phyloP scores from a whole-genome alignment of 2,888 invertebrate species.

The Spicauda simplicius region DNA sequence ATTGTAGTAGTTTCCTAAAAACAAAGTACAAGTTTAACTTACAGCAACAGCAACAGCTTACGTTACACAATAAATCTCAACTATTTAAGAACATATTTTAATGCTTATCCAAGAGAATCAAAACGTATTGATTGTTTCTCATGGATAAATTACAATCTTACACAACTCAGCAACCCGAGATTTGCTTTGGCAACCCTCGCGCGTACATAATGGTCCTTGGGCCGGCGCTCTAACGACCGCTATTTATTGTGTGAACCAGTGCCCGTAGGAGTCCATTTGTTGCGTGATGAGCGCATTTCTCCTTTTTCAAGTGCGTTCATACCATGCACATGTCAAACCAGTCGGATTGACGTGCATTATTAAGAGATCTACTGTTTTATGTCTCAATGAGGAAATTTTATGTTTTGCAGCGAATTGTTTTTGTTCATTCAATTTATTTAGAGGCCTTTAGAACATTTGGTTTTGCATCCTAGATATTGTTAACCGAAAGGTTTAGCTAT shows the following conservation, averaged over 20 bases:
- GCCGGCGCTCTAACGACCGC: constrained; percentile 59
- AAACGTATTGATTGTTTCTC: neutral
- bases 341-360: constrained; percentile 1
- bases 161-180: neutral
- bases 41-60: no score
- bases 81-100: no score
- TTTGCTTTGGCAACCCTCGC: constrained; percentile 18
- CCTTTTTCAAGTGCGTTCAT: constrained; percentile 15
- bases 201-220: constrained; percentile 44
- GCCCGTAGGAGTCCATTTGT: constrained; percentile 29
- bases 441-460: no score
- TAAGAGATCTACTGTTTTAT: neutral
- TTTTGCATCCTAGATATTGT: no score
- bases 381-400: neutral
- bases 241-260: constrained; percentile 56
- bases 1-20: no score
- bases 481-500: no score
- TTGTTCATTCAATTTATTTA: no score
- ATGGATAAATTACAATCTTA: no score
- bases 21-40: no score
- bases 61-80: no score
- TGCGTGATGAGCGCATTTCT: constrained; percentile 8
- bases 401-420: neutral
- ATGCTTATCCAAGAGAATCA: neutral
- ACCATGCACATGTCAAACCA: constrained; percentile 13